These are phyloP conservation scores for Orbicella faveolata DNA, from an alignment of 64 coral and sea anemone genomes.

Conservation along the genomic window DNA sequence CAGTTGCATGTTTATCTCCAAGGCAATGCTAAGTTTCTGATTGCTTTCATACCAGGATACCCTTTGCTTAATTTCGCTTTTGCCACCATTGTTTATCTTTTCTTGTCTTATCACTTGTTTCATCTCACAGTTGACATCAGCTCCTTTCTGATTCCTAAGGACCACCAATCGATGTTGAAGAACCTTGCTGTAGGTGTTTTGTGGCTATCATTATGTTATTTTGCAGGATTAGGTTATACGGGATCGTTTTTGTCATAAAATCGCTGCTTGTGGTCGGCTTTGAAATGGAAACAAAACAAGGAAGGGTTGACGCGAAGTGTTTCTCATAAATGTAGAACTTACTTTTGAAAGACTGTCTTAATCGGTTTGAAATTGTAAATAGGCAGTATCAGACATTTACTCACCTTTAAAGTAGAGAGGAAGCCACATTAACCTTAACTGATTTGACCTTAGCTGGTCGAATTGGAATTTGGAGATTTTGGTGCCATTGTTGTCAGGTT, in stretches of 20 bases:
- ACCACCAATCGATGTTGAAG: constrained; percentile 43
- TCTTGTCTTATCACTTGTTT: constrained; percentile 79
- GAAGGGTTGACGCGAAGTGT: too few relatives aligned
- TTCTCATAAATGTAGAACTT: too few relatives aligned
- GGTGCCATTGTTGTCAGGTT: too few relatives aligned
- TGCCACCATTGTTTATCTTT: constrained; percentile 62
- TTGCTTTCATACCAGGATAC: constrained; percentile 72
- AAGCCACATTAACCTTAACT: too few relatives aligned
- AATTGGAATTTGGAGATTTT: too few relatives aligned
- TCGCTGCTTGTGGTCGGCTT: too few relatives aligned
- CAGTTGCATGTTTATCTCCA: constrained; percentile 88
- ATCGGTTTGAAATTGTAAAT: too few relatives aligned
- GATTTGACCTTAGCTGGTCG: too few relatives aligned
- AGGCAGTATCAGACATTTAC: too few relatives aligned
- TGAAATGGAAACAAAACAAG: background rate
- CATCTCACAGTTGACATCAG: constrained; percentile 74
- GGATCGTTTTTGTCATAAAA: background rate
- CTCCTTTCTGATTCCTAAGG: constrained; percentile 67
- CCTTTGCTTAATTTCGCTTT: constrained; percentile 82
- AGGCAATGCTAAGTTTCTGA: constrained; percentile 70
- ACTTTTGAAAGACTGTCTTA: too few relatives aligned
- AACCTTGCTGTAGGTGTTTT: background rate
- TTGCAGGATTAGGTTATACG: background rate
- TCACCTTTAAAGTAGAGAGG: too few relatives aligned
- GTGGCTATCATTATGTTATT: constrained; percentile 63